Percentiles rank a stretch among this genome's conserved stretches.
Conservation (phyloP, 2,888 invertebrate genomes). For the Willowsia nigromaculata region DNA sequence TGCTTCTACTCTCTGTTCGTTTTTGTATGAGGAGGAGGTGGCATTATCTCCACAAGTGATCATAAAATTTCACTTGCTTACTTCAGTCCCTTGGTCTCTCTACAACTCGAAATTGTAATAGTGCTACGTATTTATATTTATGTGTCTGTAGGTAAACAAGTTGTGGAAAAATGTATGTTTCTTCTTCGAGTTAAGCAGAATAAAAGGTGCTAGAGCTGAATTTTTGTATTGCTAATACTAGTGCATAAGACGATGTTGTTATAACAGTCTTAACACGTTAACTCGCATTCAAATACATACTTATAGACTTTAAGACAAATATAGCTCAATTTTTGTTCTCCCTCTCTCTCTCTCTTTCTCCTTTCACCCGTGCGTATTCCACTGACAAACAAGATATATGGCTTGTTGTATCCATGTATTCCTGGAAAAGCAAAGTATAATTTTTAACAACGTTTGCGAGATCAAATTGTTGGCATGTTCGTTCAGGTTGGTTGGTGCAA, state of each 20-base stretch:
- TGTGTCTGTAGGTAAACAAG: too few species aligned
- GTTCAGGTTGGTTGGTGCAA: background rate
- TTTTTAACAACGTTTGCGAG: background rate
- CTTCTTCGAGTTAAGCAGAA: background rate
- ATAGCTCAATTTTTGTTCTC: too few species aligned
- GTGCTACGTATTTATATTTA: background rate
- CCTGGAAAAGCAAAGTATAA: background rate
- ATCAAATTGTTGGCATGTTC: conserved; percentile 20
- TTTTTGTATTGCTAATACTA: conserved; percentile 6
- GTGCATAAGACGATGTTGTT: background rate
- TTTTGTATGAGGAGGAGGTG: background rate
- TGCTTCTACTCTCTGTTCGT: conserved; percentile 1
- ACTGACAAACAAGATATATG: background rate
- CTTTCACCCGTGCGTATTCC: background rate
- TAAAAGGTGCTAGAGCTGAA: background rate
- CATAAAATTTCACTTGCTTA: conserved; percentile 43
- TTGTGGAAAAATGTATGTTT: background rate
- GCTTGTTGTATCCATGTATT: background rate
- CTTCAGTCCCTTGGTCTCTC: background rate
- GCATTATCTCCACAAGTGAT: conserved; percentile 30
- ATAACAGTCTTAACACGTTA: conserved; percentile 5
- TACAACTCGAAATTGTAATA: background rate
- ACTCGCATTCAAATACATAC: too few species aligned
- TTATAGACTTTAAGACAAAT: too few species aligned
- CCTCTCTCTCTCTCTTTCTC: background rate